A percentile compares a stretch with the other conserved stretches of the same genome.
Conservation (phyloP, 2,888 invertebrate genomes). For the Celastrina argiolus region DNA sequence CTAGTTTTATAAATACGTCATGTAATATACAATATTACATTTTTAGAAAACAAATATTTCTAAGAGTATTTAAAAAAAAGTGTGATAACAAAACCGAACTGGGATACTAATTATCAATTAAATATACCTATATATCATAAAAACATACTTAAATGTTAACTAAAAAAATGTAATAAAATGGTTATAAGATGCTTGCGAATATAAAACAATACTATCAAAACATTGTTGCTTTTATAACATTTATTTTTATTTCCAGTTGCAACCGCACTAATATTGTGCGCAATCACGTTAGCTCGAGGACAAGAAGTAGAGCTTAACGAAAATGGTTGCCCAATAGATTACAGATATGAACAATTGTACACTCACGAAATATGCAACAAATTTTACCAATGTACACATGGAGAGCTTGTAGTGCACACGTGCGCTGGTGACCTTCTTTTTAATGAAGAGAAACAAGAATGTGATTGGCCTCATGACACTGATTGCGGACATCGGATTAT, state of each 20-base stretch:
- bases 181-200: neutral
- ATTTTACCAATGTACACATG: conserved; percentile 43
- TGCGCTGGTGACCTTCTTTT: conserved; percentile 36
- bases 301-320: conserved; percentile 37
- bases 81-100: too few species aligned
- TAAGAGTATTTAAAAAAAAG: too few species aligned
- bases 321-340: conserved; percentile 38
- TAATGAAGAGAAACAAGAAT: conserved; percentile 34
- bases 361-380: conserved; percentile 42
- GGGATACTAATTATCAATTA: too few species aligned
- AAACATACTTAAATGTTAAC: too few species aligned
- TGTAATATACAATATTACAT: too few species aligned
- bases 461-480: conserved; percentile 39
- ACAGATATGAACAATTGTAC: conserved; percentile 35
- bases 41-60: too few species aligned
- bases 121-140: too few species aligned
- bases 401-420: conserved; percentile 37
- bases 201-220: neutral
- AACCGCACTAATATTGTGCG: conserved; percentile 48
- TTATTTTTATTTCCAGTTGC: conserved; percentile 44
- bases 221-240: neutral
- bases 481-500: conserved; percentile 34
- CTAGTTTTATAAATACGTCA: too few species aligned
- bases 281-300: conserved; percentile 43
- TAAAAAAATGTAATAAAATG: neutral